These are phyloP conservation scores for Silurus glanis DNA, from an alignment of 2,113 vertebrate species.

Conservation along the genomic window DNA sequence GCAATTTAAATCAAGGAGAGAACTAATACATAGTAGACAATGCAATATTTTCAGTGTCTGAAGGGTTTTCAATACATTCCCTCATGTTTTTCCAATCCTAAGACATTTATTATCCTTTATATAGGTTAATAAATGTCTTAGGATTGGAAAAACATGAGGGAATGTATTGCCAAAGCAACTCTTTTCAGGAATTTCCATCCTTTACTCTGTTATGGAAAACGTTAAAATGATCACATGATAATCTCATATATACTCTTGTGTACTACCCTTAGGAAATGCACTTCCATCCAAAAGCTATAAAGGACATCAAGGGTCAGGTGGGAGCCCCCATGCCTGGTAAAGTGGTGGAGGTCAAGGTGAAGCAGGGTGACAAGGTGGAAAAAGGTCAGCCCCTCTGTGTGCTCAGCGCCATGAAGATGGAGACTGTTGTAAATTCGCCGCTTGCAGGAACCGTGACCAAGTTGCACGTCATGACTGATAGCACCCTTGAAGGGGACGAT, in stretches of 20 bases:
- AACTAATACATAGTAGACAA: not conserved
- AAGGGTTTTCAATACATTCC: no score
- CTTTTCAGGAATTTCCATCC: not conserved
- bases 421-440: constrained; percentile 90
- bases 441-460: constrained; percentile 76
- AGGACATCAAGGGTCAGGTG: constrained; percentile 88
- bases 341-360: constrained; percentile 88
- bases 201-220: not conserved
- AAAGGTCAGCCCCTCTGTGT: constrained; percentile 89
- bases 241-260: not conserved
- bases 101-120: no score
- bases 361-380: constrained; percentile 73
- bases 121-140: no score
- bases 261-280: constrained; percentile 83
- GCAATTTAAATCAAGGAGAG: no score
- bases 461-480: constrained; percentile 75
- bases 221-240: not conserved
- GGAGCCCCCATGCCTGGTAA: constrained; percentile 95
- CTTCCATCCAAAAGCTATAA: constrained; percentile 91
- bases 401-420: constrained; percentile 95
- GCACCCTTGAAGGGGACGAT: constrained; percentile 88
- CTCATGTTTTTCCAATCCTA: no score
- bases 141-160: no score
- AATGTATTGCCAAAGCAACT: no score
- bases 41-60: not conserved